Evolutionary conservation across 2,888 invertebrate species (phyloP).

Genomic region (Anaspis maculata): DNA sequence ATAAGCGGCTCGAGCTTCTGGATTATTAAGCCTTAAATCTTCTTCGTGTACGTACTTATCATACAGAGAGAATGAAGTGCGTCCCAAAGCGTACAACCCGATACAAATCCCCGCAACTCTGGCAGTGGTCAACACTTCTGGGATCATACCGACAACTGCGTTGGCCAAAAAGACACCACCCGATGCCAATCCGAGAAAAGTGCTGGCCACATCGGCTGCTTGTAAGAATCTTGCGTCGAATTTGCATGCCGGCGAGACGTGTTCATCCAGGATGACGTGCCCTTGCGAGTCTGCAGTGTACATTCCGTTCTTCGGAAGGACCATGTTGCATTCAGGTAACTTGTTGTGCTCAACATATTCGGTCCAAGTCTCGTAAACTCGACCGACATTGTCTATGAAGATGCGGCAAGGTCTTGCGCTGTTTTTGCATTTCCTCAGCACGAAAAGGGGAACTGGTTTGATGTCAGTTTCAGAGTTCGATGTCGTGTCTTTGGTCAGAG

Average conservation of each 20-base stretch:
- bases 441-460: constrained; percentile 31
- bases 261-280: constrained; percentile 25
- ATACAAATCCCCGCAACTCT: constrained; percentile 20
- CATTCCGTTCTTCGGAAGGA: constrained; percentile 47
- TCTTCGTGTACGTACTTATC: constrained; percentile 46
- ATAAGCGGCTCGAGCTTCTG: constrained; percentile 52
- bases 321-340: constrained; percentile 46
- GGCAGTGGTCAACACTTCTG: constrained; percentile 42
- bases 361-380: constrained; percentile 50
- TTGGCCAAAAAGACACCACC: constrained; percentile 44
- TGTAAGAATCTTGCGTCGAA: constrained; percentile 22
- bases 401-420: constrained; percentile 29
- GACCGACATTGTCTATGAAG: constrained; percentile 36
- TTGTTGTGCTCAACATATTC: constrained; percentile 47
- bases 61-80: constrained; percentile 44
- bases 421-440: constrained; percentile 32
- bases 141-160: constrained; percentile 24
- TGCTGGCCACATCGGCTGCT: constrained; percentile 27
- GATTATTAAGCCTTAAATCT: constrained; percentile 45
- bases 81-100: constrained; percentile 46
- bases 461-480: constrained; percentile 33
- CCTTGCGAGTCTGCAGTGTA: constrained; percentile 27
- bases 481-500: constrained; percentile 26
- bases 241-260: constrained; percentile 31
- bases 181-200: constrained; percentile 34